A percentile compares a stretch with the other conserved stretches of the same genome.
phyloP scores from a whole-genome alignment of 2,113 vertebrate genomes.

The Gracilinanus agilis region DNA sequence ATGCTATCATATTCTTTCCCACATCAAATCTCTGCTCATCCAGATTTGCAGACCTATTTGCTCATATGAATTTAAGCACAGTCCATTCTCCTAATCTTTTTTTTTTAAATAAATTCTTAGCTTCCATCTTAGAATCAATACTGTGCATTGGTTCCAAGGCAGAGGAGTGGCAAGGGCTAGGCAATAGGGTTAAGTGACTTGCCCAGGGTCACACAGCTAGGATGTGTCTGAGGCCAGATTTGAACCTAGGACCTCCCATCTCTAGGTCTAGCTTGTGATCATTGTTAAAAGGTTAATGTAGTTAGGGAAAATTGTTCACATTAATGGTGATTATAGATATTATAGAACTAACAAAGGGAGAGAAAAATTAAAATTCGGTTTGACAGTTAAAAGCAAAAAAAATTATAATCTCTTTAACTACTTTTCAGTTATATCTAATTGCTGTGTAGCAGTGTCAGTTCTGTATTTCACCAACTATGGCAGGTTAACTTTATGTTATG shows the following conservation, averaged over 20 bases:
- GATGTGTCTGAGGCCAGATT: no score
- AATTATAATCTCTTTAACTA: neutral
- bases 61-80: neutral
- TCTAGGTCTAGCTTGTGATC: no score
- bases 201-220: no score
- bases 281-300: neutral
- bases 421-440: slow-evolving; percentile 53
- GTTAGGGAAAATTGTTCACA: neutral
- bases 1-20: neutral
- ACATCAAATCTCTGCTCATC: neutral
- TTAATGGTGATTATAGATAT: neutral
- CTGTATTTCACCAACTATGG: neutral
- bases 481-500: slow-evolving; percentile 46
- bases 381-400: neutral
- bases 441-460: slow-evolving; percentile 10
- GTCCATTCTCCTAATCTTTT: neutral
- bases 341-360: neutral
- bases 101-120: no score
- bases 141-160: no score
- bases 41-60: neutral
- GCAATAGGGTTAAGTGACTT: no score
- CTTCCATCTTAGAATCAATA: no score
- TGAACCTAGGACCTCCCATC: no score
- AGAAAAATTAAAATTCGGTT: neutral
- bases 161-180: no score